Conservation (phyloP, 2,888 invertebrate genomes). For the Nomada flava region DNA sequence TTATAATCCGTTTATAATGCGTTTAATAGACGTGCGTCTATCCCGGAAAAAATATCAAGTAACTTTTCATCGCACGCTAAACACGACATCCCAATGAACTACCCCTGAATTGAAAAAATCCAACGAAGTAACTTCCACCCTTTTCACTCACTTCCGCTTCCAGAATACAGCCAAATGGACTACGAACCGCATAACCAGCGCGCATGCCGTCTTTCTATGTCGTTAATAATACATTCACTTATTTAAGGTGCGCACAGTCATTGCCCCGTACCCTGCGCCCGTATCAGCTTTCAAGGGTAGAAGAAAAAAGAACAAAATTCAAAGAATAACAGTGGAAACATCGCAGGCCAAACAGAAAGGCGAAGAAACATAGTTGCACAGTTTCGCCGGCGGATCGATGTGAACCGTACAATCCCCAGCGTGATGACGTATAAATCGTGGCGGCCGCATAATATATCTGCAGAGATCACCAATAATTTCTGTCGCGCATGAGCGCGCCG, state of each 20-base stretch:
- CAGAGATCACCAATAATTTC: constrained; percentile 61
- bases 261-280: neutral
- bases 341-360: neutral
- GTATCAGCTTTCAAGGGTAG: neutral
- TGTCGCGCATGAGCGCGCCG: constrained; percentile 47
- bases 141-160: neutral
- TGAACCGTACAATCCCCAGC: constrained; percentile 17
- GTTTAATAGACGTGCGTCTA: too few species aligned
- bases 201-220: neutral
- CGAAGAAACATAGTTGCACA: neutral
- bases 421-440: constrained; percentile 55
- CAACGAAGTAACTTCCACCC: neutral
- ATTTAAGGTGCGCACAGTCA: constrained; percentile 23
- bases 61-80: neutral
- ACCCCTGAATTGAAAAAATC: neutral
- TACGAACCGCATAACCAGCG: neutral
- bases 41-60: neutral
- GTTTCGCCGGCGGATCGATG: constrained; percentile 39
- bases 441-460: constrained; percentile 55
- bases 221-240: constrained; percentile 35
- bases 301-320: neutral
- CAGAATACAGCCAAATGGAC: neutral
- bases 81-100: neutral
- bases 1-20: neutral
- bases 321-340: neutral